Base-by-base conservation (phyloP, 2,113 vertebrate genomes). In the Hyaena hyaena region DNA sequence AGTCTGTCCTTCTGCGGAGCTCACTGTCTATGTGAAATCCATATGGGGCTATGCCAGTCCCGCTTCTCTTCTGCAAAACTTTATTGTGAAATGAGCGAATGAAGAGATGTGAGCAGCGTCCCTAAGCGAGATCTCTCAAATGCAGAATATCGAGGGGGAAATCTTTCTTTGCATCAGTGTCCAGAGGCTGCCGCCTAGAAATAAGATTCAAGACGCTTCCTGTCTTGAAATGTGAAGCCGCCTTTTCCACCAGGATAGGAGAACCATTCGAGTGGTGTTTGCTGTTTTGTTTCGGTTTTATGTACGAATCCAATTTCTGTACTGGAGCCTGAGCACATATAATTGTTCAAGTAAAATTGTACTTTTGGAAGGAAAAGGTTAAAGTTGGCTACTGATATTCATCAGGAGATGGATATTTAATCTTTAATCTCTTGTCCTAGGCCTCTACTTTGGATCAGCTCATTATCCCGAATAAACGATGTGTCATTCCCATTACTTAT, bases 401-500 rank as follows among this genome's bases (percentile, higher is more conserved):
- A 99, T 99, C 99, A 99, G 98, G 99, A 99, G 99, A 99, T 99
- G 99, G 99, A 99, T 99, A 99, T 99, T 99, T 99, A 99, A 99
- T 99, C 99, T 99, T 99, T 99, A 99, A 99, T 99, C 99, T 99
- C 99, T 99, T 99, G 98, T 99, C 98, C 99, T 99, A 98, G 98
- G 98, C 98, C 98, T 98, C 98, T 98, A 99, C 99, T 99, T 99
- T 97, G 98, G 99, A 99, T 99, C 99, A 99, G 99, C 99, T 99
- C 99, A 99, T 99, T 99, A 99, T 99, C 99, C 99, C 97, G 96
- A 99, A 99, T 99, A 99, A 99, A 99, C 98, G 98, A 99, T 98
- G 99, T 99, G 99, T 99, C 99, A 99, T 99, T 99, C 99, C 98
- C 99, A 99, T 99, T 99, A 99, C 99, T 99, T 99, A 99, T 99